Percentiles rank a stretch among this genome's conserved stretches.
These are phyloP conservation scores for Micrasema minimum DNA, from an alignment of 1,140 invertebrate species.

Conservation along the genomic window DNA sequence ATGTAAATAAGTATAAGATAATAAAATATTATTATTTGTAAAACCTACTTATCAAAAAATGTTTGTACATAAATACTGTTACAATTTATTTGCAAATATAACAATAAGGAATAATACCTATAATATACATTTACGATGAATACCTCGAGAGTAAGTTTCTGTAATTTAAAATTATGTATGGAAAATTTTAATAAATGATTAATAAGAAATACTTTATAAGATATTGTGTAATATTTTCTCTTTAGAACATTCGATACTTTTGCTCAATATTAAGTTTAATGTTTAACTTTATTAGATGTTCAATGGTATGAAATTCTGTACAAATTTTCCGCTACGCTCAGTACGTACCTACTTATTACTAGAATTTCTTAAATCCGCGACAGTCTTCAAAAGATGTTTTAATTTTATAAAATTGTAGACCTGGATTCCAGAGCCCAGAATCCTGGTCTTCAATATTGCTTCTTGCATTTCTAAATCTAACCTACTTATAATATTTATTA, in stretches of 20 bases:
- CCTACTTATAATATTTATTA: background rate
- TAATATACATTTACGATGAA: too few species aligned
- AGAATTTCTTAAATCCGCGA: background rate
- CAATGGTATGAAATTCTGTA: background rate
- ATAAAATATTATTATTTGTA: too few species aligned
- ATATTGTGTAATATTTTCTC: constrained; percentile 6
- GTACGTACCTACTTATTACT: background rate
- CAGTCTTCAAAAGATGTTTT: background rate
- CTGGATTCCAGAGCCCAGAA: constrained; percentile 51
- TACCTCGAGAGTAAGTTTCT: constrained; percentile 2
- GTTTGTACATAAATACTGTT: background rate
- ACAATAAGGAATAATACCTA: background rate
- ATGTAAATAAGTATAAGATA: too few species aligned
- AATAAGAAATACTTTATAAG: too few species aligned
- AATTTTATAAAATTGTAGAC: constrained; percentile 34
- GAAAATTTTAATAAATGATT: too few species aligned
- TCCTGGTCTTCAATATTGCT: constrained; percentile 37
- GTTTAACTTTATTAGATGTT: constrained; percentile 2
- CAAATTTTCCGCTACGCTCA: background rate
- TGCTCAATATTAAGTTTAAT: constrained; percentile 25
- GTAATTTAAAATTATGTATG: background rate
- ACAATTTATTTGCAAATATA: background rate
- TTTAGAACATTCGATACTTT: constrained; percentile 16
- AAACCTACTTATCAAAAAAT: too few species aligned
- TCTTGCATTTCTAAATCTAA: background rate